Percentiles rank a stretch among this genome's conserved stretches.
Conservation (phyloP, 1,140 invertebrate genomes). For the Meteorus sp. region DNA sequence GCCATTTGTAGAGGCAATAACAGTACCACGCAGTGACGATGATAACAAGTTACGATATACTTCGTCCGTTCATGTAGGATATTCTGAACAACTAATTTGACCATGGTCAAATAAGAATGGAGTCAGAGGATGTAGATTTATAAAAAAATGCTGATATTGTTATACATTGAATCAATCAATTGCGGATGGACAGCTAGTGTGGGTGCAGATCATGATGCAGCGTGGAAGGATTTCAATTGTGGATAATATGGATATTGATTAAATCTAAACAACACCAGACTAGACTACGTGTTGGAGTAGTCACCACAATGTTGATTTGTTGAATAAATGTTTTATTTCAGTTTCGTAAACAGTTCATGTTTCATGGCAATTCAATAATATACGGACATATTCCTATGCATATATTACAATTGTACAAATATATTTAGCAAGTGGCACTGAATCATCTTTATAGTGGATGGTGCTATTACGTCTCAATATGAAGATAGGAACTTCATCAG, state of each 20-base stretch:
- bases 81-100: too few species aligned
- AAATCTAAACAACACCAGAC: conserved; percentile 25
- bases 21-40: neutral
- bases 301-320: conserved; percentile 37
- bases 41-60: too few species aligned
- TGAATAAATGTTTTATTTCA: conserved; percentile 39
- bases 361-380: too few species aligned
- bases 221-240: conserved; percentile 23
- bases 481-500: too few species aligned
- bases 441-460: too few species aligned
- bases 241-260: conserved; percentile 24
- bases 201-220: conserved; percentile 14
- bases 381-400: too few species aligned
- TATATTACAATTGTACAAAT: too few species aligned
- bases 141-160: neutral
- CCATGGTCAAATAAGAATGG: too few species aligned
- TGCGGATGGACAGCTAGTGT: conserved; percentile 15
- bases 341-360: conserved; percentile 7
- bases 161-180: neutral
- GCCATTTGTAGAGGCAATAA: too few species aligned
- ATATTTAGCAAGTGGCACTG: too few species aligned
- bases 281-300: conserved; percentile 26
- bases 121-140: neutral
- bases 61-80: too few species aligned
- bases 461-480: too few species aligned